Base-by-base conservation (phyloP, 2,888 invertebrate species). In the Drosophila nr. fundita region DNA sequence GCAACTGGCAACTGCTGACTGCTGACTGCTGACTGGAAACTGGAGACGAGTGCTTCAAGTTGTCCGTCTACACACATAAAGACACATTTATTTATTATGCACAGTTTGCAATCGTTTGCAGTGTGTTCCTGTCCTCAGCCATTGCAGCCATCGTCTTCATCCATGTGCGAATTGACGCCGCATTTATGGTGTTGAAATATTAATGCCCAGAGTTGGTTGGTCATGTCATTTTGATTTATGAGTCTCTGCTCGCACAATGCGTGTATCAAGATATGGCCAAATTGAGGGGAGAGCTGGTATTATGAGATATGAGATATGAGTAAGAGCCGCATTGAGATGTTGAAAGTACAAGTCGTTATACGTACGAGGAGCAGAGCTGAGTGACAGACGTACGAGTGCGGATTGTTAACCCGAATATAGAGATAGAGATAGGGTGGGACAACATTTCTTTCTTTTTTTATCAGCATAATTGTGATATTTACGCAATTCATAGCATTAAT, bases 101-200 rank as follows among this genome's bases (percentile, higher is more conserved):
- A 86, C 90, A 87, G 73, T 81, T 78, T 78, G 78, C 78, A 80
- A 64, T 80, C 81, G 63, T 80, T 76, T 58, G 79, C 78, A 78
- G 81, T 81, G 66, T 71, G 57, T 67, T 78, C 78, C 73, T 64
- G 73, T 73, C 77, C 60, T 77, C 60, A 40, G 49, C 62, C 80
- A 52, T 59, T 34, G 34, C 24, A 24, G 24, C 1, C 57, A 36
- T 34, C 34, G 5, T 76, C 65, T 57, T 59, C 72, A 83, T 75
- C 84, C 89, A 70, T 84, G 82, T 85, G 89, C 90, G 84, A 84
- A 84, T 84, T 84, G 84, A 88, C 89, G 90, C 89, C 89, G 89
- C 84, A 87, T 89, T 90, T 89, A 85, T 89, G 90, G 83, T 90
- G 90, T 89, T 87, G 88, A 87, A 90, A 87, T 90, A 89, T 89